A percentile compares a stretch with the other conserved stretches of the same genome.
Evolutionary conservation across 2,113 vertebrate species (phyloP).

Genomic region (Pardalotus punctatus): DNA sequence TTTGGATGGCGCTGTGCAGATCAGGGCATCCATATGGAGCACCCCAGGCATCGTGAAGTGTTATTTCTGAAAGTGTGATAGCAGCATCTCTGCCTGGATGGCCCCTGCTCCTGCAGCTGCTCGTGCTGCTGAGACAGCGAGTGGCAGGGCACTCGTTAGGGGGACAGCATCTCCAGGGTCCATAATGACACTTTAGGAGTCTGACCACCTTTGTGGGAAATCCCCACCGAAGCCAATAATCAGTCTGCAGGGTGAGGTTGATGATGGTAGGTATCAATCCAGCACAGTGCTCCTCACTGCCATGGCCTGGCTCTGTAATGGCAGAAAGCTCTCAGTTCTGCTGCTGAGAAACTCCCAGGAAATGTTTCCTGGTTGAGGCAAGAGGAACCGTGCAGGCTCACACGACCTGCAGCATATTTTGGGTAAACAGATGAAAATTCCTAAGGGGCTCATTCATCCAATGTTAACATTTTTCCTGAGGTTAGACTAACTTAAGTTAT

Average conservation of each 20-base stretch:
- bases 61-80: not conserved
- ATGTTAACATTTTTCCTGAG: not conserved
- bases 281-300: not conserved
- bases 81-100: not conserved
- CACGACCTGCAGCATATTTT: not conserved
- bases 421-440: not conserved
- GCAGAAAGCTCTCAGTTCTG: not conserved
- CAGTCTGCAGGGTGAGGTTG: not conserved
- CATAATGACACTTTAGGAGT: not conserved
- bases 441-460: not conserved
- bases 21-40: not conserved
- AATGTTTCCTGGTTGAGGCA: not conserved
- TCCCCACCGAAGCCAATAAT: not conserved
- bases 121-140: not conserved
- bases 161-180: not conserved
- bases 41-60: not conserved
- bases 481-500: not conserved
- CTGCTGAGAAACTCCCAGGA: not conserved
- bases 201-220: not conserved
- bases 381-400: not conserved
- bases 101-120: not conserved
- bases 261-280: not conserved
- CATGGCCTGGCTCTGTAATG: not conserved
- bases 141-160: fast-evolving
- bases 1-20: fast-evolving